A percentile compares a stretch with the other conserved stretches of the same genome.
Evolutionary conservation across 2,113 vertebrate genomes (phyloP).

Genomic region (Cottus gobio): DNA sequence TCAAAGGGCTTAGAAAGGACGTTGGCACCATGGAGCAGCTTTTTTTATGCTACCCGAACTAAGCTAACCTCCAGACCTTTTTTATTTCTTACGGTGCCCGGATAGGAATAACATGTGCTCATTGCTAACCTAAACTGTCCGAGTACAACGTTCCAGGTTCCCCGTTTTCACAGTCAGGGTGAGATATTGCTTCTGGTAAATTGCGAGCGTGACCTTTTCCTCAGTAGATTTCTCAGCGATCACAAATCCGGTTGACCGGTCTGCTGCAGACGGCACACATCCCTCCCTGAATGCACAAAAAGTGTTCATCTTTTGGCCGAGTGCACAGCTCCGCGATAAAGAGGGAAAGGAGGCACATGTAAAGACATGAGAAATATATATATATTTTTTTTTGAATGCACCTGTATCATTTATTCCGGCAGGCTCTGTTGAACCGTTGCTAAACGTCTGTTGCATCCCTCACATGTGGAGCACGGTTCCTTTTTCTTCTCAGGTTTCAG

Average conservation of each 20-base stretch:
- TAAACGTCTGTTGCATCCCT: background rate
- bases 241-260: conserved; percentile 20
- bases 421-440: background rate
- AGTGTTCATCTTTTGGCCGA: conserved; percentile 10
- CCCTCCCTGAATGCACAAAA: conserved; percentile 5
- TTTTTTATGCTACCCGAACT: conserved; percentile 3
- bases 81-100: background rate
- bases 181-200: conserved; percentile 20
- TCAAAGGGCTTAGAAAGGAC: conserved; percentile 44
- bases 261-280: conserved; percentile 29
- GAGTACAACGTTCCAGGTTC: background rate
- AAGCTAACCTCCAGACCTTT: background rate
- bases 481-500: background rate
- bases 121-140: background rate
- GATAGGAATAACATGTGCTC: conserved; percentile 12
- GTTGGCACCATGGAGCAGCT: conserved; percentile 21
- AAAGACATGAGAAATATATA: background rate
- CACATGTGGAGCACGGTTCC: background rate
- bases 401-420: background rate
- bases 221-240: conserved; percentile 18
- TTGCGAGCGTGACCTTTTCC: conserved; percentile 17
- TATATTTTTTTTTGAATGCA: background rate
- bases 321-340: conserved; percentile 4
- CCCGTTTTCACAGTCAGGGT: background rate
- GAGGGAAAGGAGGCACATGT: background rate